Evolutionary conservation across 2,797 vertebrate species (phyloP), one percentile per base, ranked within the genome.

Genomic region (Toxotes lorentzi): DNA sequence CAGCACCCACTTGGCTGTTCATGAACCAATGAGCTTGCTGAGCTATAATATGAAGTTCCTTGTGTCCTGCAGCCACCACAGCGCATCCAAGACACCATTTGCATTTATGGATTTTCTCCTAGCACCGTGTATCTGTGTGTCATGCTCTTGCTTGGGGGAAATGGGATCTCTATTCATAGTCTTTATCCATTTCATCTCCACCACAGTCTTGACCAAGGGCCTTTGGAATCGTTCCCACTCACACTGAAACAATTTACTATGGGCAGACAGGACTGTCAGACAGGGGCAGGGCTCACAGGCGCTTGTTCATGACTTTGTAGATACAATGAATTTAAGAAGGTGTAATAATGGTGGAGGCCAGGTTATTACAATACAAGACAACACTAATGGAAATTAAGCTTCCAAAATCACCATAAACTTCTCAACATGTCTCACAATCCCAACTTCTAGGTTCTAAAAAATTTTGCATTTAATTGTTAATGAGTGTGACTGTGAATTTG

Each of bases 41-140:
- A 77, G 86, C 71, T 79, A 38, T 82, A 83, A 88, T 88, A 88
- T 87, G 73, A 88, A 89, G 88, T 91, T 93, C 78, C 82, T 76
- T 1, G 61, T 79, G 83, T 93, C 90, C 91, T 88, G 91, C 86
- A 92, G 89, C 81, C 84, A 78, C 86, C 70, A 41, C 69, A 6
- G 76, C 45, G 61, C 81, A 83, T 87, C 75, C 72, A 73, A 89
- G 92, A 81, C 86, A 74, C 35, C 47, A 93, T 92, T 94, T 94
- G 88, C 92, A 94, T 93, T 90, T 92, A 93, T 94, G 76, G 92
- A 94, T 93, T 93, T 91, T 90, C 74, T 70, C 45, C 40, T 2
- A 68, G 83, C 75, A 10, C 79, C 19, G 59, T 72, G 70, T 80
- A 73, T 92, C 83, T 83, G 70, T 68, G 68, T 92, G 91, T 90